A percentile compares a stretch with the other conserved stretches of the same genome.
These are phyloP conservation scores for Oxygymnocypris stewartii DNA, from an alignment of 2,113 vertebrate genomes.

Conservation along the genomic window DNA sequence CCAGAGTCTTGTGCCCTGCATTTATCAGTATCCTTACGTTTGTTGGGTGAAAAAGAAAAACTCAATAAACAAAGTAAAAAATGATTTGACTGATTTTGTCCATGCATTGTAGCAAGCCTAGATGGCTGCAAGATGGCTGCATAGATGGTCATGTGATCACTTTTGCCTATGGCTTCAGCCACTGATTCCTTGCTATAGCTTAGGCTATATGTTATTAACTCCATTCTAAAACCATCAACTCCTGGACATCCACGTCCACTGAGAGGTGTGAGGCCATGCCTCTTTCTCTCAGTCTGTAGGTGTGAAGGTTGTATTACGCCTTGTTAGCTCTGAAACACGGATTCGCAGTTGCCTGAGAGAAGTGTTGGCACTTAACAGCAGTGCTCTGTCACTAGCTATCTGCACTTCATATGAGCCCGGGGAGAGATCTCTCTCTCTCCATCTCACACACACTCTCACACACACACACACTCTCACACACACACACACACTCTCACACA, in stretches of 20 bases:
- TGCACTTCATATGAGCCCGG: conserved; percentile 37
- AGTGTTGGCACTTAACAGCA: conserved; percentile 58
- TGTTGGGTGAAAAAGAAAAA: too few species aligned
- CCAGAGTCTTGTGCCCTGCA: too few species aligned
- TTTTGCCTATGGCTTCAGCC: not conserved
- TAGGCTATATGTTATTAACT: conserved; percentile 5
- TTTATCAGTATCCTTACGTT: too few species aligned
- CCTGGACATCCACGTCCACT: not conserved
- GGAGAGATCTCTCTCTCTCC: conserved; percentile 15
- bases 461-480: not conserved
- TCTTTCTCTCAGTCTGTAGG: conserved; percentile 41
- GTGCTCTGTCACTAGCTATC: conserved; percentile 54
- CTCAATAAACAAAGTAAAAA: too few species aligned
- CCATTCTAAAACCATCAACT: not conserved
- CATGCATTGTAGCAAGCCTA: not conserved
- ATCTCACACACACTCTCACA: not conserved
- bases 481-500: not conserved
- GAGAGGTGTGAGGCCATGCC: conserved; percentile 15
- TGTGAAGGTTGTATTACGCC: conserved; percentile 53
- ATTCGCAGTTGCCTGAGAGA: conserved; percentile 48
- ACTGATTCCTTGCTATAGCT: not conserved
- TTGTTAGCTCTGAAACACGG: conserved; percentile 48
- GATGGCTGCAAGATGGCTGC: too few species aligned
- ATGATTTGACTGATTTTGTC: not conserved
- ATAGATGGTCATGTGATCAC: not conserved